These are phyloP conservation scores for Silurus meridionalis DNA, from an alignment of 2,113 vertebrate genomes.

Conservation along the genomic window DNA sequence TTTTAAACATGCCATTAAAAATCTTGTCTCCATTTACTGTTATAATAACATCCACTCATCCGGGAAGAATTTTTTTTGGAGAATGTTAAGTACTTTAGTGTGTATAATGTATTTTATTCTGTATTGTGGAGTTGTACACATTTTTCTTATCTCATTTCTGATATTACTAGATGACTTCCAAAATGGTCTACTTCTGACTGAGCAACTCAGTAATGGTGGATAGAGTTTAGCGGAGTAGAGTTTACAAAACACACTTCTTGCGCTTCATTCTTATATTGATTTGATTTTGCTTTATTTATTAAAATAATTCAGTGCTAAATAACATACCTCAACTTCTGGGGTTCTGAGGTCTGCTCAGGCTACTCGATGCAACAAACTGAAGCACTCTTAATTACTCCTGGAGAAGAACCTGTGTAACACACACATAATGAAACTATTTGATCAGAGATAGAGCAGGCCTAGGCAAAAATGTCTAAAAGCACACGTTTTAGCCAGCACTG, in stretches of 20 bases:
- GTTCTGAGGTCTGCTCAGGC: neutral
- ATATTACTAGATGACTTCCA: neutral
- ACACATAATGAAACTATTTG: conserved; percentile 17
- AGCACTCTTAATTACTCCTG: neutral
- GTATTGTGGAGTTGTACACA: neutral
- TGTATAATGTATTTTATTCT: no score
- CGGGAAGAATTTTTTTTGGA: no score
- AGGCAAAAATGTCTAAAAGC: conserved; percentile 14
- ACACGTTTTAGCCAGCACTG: conserved; percentile 5
- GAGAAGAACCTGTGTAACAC: neutral
- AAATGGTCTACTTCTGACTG: neutral
- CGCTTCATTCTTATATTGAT: neutral
- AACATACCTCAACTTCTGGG: neutral
- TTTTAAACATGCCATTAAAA: no score
- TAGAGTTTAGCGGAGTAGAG: neutral
- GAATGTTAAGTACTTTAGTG: no score
- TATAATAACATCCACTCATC: no score
- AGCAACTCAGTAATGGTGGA: neutral
- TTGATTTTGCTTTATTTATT: neutral
- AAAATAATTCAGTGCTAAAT: neutral
- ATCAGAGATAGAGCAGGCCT: conserved; percentile 16
- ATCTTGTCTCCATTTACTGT: no score
- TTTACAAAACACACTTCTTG: neutral
- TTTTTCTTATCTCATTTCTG: neutral
- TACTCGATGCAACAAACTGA: neutral